Percentiles rank a stretch among this genome's conserved stretches.
These are phyloP conservation scores for Periophthalmodon schlosseri DNA, from an alignment of 2,113 vertebrate species.

Conservation along the genomic window DNA sequence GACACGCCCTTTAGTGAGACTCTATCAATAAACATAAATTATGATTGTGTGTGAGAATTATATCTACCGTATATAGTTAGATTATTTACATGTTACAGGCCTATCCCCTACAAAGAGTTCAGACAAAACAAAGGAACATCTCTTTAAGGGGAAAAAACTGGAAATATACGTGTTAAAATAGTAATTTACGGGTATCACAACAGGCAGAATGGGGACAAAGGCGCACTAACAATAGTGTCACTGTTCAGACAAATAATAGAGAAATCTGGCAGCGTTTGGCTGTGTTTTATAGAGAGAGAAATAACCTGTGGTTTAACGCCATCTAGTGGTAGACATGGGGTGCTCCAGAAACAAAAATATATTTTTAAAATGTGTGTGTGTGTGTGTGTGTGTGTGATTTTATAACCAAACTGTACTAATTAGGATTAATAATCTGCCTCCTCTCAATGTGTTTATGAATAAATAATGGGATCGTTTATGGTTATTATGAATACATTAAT, in stretches of 20 bases:
- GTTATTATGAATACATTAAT: no score
- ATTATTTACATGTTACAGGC: neutral
- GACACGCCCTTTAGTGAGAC: no score
- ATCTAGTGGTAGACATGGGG: slow-evolving; percentile 38
- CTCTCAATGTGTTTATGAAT: neutral
- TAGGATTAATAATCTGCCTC: neutral
- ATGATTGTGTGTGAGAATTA: no score
- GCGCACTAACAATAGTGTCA: slow-evolving; percentile 41
- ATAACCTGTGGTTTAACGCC: slow-evolving; percentile 10
- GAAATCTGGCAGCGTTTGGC: slow-evolving; percentile 33
- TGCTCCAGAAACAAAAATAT: neutral
- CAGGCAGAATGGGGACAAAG: slow-evolving; percentile 42
- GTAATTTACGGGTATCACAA: slow-evolving; percentile 41
- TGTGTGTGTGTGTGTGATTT: neutral
- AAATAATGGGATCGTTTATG: no score
- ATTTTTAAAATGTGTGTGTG: no score
- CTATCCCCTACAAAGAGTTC: neutral
- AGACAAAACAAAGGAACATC: neutral
- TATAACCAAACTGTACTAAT: neutral
- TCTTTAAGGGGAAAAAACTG: neutral
- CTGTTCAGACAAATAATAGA: slow-evolving; percentile 60
- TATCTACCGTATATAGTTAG: no score
- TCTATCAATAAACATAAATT: no score
- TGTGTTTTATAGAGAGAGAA: neutral
- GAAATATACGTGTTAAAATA: slow-evolving; percentile 16